phyloP scores from a whole-genome alignment of 2,888 invertebrate genomes.

The Drosophila siamana region DNA sequence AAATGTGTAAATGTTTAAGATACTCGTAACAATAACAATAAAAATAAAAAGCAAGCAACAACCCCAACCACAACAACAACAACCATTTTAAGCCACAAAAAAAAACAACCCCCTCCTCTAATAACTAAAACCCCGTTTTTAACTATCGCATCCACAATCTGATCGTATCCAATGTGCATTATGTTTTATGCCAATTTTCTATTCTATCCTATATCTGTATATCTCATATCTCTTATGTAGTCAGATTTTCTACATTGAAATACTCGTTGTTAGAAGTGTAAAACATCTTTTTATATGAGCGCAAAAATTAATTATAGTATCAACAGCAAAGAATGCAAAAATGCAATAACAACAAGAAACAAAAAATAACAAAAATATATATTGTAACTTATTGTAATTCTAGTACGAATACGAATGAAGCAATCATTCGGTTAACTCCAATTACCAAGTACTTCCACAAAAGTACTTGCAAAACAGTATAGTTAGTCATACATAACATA shows the following conservation, averaged over 20 bases:
- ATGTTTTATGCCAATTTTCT: slow-evolving; percentile 61
- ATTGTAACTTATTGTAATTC: slow-evolving; percentile 72
- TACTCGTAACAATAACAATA: slow-evolving; percentile 27
- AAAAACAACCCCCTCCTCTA: neutral
- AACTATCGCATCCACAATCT: slow-evolving; percentile 51
- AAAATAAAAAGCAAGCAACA: slow-evolving; percentile 24
- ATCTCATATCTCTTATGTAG: slow-evolving; percentile 40
- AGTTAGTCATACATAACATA: slow-evolving; percentile 58
- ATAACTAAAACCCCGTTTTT: slow-evolving; percentile 51
- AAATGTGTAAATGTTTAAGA: slow-evolving; percentile 69
- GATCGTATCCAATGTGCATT: slow-evolving; percentile 43
- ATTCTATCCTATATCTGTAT: slow-evolving; percentile 16
- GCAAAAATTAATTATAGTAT: slow-evolving; percentile 36
- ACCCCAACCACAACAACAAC: slow-evolving; percentile 6
- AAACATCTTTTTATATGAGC: slow-evolving; percentile 41
- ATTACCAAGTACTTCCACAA: slow-evolving; percentile 2
- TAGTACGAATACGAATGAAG: slow-evolving; percentile 47
- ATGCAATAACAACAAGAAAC: slow-evolving; percentile 29
- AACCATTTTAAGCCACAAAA: slow-evolving; percentile 26
- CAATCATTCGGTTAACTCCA: slow-evolving; percentile 27
- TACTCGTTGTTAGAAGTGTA: slow-evolving; percentile 41
- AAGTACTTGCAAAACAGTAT: slow-evolving; percentile 44
- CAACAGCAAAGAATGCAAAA: slow-evolving; percentile 7
- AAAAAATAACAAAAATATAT: slow-evolving; percentile 18
- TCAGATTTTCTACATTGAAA: slow-evolving; percentile 58